A percentile compares a stretch with the other conserved stretches of the same genome.
Conservation (phyloP, 2,113 vertebrate species). For the Hippopotamus amphibius region DNA sequence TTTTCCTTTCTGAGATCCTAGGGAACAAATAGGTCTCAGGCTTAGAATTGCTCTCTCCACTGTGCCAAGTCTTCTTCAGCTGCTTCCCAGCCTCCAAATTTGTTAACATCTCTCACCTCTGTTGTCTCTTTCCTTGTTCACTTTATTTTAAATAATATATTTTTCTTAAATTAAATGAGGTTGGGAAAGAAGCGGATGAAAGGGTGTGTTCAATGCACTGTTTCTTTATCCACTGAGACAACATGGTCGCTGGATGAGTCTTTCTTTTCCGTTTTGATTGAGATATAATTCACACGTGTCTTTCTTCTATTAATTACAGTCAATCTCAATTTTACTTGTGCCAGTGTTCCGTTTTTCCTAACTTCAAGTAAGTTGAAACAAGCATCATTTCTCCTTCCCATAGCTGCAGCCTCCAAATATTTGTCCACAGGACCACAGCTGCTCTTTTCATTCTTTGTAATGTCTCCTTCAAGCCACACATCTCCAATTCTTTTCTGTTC, state of each 20-base stretch:
- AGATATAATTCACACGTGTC: not conserved
- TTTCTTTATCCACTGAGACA: not conserved
- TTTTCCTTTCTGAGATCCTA: not conserved
- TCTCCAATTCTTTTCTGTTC: not conserved
- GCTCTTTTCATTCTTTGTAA: not conserved
- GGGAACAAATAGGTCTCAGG: not conserved
- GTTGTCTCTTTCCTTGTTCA: not conserved
- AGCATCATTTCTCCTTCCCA: not conserved
- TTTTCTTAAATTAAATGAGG: not conserved
- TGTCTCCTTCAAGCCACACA: not conserved
- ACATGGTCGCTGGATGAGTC: not conserved
- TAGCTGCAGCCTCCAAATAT: not conserved
- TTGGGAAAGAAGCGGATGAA: not conserved
- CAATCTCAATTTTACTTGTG: not conserved
- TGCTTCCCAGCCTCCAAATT: not conserved
- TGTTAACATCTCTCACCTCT: not conserved
- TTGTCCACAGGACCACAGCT: not conserved
- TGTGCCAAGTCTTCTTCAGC: not conserved
- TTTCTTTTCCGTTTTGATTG: not conserved
- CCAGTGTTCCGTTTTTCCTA: not conserved
- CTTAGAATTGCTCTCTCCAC: not conserved
- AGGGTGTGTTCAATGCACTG: not conserved
- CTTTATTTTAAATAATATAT: not conserved
- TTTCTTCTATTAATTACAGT: not conserved
- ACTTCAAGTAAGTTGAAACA: not conserved